phyloP scores from a whole-genome alignment of 2,888 invertebrate genomes.

The Leptarthrus brevirostris region DNA sequence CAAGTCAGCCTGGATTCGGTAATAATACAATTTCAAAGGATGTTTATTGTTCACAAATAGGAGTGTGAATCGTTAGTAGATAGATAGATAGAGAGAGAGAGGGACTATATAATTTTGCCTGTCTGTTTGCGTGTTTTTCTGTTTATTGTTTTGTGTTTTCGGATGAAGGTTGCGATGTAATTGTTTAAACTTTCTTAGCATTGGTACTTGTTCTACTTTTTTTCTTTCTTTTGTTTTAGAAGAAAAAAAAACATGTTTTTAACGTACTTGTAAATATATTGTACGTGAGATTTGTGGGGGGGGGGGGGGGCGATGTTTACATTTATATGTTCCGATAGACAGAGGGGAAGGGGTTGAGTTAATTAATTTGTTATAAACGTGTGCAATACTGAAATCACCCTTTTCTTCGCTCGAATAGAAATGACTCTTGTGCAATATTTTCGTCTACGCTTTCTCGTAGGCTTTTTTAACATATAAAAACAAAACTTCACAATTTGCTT shows the following conservation, averaged over 20 bases:
- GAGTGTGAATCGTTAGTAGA: no score
- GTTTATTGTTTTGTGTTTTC: background rate
- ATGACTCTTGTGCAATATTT: no score
- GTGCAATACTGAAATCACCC: no score
- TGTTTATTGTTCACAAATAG: no score
- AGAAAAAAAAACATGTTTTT: background rate
- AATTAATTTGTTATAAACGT: no score
- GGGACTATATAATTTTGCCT: background rate
- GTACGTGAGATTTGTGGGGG: no score
- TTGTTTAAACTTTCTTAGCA: background rate
- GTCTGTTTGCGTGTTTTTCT: background rate
- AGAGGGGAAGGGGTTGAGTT: background rate
- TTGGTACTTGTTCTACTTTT: background rate
- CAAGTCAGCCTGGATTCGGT: conserved; percentile 66
- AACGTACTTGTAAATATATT: no score
- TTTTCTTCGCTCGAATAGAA: no score
- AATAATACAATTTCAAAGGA: conserved; percentile 55
- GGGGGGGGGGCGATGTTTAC: no score
- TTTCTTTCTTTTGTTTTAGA: background rate
- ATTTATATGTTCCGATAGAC: background rate
- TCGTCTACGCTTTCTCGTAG: no score
- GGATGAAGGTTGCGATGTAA: background rate
- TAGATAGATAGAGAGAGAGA: background rate
- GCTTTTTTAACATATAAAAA: no score
- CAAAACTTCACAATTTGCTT: no score